Conservation (phyloP, 2,888 invertebrate genomes). For the Timema cristinae region DNA sequence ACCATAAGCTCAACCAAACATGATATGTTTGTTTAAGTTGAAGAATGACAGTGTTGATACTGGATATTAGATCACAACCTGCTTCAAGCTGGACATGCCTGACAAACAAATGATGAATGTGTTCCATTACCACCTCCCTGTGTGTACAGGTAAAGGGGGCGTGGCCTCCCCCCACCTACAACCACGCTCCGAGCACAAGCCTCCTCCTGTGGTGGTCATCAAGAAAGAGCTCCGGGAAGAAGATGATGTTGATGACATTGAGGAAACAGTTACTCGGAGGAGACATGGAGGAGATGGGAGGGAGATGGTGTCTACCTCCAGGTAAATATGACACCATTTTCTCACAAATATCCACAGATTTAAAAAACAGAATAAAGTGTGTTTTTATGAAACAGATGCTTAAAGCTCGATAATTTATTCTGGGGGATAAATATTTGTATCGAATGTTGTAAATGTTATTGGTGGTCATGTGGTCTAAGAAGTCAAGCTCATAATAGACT, state of each 20-base stretch:
- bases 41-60: too few relatives aligned
- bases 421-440: neutral
- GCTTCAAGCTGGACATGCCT: too few relatives aligned
- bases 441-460: too few relatives aligned
- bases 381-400: neutral
- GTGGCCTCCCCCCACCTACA: constrained; percentile 57
- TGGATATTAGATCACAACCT: too few relatives aligned
- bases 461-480: too few relatives aligned
- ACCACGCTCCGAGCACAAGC: constrained; percentile 72
- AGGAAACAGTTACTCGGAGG: constrained; percentile 42
- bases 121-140: too few relatives aligned
- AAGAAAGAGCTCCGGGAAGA: constrained; percentile 81
- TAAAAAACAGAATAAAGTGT: neutral
- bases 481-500: too few relatives aligned
- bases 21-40: too few relatives aligned
- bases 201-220: constrained; percentile 88
- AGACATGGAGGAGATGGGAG: constrained; percentile 68
- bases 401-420: neutral
- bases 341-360: neutral
- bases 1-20: too few relatives aligned
- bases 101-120: too few relatives aligned
- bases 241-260: constrained; percentile 48
- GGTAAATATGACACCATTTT: constrained; percentile 15
- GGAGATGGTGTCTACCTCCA: constrained; percentile 53
- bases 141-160: constrained; percentile 40